Evolutionary conservation across 2,888 invertebrate genomes (phyloP).

Genomic region (Heliconius ethilla): DNA sequence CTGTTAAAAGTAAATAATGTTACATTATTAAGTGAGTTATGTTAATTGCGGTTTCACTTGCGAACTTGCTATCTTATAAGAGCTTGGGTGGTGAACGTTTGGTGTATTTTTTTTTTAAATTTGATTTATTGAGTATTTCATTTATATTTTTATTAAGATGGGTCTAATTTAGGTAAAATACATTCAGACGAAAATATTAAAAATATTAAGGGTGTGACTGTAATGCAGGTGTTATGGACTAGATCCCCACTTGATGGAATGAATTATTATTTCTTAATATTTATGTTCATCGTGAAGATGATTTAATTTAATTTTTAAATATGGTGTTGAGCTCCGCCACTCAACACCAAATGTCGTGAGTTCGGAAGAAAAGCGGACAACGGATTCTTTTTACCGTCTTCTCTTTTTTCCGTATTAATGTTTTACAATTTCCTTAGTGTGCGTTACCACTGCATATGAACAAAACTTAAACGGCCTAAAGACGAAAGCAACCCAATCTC

Average conservation of each 20-base stretch:
- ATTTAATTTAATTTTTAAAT: no score
- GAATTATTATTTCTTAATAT: no score
- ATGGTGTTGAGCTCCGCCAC: neutral
- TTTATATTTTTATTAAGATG: neutral
- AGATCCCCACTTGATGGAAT: no score
- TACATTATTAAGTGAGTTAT: constrained; percentile 70
- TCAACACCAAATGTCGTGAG: neutral
- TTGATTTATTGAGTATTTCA: neutral
- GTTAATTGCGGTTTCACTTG: constrained; percentile 66
- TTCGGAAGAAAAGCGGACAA: neutral
- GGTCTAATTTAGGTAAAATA: neutral
- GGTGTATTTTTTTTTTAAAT: constrained; percentile 38
- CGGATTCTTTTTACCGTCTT: no score
- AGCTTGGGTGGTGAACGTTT: constrained; percentile 56
- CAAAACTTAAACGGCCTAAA: constrained; percentile 49
- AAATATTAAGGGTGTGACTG: no score
- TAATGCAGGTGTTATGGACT: no score
- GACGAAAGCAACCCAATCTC: constrained; percentile 49
- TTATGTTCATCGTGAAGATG: no score
- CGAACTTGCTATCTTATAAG: constrained; percentile 64
- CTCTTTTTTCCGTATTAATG: neutral
- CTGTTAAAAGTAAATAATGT: constrained; percentile 42
- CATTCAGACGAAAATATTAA: neutral
- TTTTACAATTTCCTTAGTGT: constrained; percentile 45
- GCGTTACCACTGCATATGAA: constrained; percentile 50